Conservation (phyloP, 2,113 vertebrate species). For the Collichthys lucidus region DNA sequence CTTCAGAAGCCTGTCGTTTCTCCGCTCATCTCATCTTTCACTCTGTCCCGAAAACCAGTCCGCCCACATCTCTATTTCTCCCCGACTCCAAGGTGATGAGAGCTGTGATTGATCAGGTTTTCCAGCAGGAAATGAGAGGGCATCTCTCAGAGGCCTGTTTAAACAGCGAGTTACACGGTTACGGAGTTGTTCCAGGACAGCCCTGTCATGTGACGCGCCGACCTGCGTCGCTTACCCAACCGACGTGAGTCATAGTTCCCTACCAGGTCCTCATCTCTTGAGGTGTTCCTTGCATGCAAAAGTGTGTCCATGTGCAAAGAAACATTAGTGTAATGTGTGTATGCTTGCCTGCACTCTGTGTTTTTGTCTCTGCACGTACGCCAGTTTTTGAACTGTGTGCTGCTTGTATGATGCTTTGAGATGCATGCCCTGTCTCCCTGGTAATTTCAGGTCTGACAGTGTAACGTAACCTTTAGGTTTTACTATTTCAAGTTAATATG, state of each 20-base stretch:
- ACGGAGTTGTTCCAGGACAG: conserved; percentile 83
- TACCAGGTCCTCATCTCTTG: conserved; percentile 32
- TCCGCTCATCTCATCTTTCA: conserved; percentile 45
- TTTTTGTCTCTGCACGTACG: background rate
- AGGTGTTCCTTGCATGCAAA: conserved; percentile 35
- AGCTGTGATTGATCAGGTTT: conserved; percentile 78
- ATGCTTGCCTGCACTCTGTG: background rate
- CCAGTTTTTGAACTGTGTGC: background rate
- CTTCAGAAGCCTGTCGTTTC: conserved; percentile 8
- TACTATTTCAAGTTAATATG: background rate
- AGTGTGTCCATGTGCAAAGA: conserved; percentile 18
- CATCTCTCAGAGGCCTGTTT: conserved; percentile 87
- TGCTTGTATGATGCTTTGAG: background rate
- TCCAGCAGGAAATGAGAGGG: conserved; percentile 81
- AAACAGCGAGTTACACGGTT: conserved; percentile 83
- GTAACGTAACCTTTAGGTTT: too few relatives aligned
- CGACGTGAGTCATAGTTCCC: conserved; percentile 73
- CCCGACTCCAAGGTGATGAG: conserved; percentile 66
- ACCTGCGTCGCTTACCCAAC: conserved; percentile 35
- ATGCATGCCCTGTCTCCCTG: background rate
- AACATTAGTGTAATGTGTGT: conserved; percentile 3
- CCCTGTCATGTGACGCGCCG: conserved; percentile 57
- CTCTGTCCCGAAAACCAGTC: conserved; percentile 23
- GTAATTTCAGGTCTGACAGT: background rate
- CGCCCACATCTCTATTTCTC: conserved; percentile 35